Percentiles rank a stretch among this genome's conserved stretches.
Evolutionary conservation across 2,797 vertebrate genomes (phyloP).

Genomic region (Acipenser transmontanus): DNA sequence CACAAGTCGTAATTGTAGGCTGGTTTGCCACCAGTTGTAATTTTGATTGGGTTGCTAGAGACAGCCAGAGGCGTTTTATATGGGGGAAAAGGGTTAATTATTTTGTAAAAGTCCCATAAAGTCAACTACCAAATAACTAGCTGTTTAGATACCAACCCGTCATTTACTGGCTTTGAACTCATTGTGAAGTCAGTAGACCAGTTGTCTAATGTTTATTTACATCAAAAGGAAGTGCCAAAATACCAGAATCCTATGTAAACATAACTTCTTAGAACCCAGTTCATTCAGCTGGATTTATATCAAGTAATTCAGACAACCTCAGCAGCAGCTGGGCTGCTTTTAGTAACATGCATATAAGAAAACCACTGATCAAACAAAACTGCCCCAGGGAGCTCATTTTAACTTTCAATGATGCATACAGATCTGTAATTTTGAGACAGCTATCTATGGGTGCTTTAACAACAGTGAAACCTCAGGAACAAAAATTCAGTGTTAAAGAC

Average conservation of each 20-base stretch:
- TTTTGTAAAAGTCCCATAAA: neutral
- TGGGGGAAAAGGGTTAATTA: too few species aligned
- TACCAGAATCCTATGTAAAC: constrained; percentile 22
- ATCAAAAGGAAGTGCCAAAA: constrained; percentile 14
- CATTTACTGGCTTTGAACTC: constrained; percentile 3
- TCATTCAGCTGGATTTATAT: constrained; percentile 21
- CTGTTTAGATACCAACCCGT: neutral
- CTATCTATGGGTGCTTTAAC: neutral
- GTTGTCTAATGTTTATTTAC: neutral
- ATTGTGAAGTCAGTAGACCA: neutral
- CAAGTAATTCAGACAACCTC: constrained; percentile 21
- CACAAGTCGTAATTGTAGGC: neutral
- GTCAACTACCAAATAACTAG: neutral
- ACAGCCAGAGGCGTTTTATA: neutral
- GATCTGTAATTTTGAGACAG: constrained; percentile 1
- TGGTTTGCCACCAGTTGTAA: neutral
- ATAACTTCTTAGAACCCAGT: constrained; percentile 12
- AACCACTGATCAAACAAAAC: neutral
- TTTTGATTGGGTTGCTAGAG: neutral
- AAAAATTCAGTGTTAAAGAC: neutral
- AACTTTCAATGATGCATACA: constrained; percentile 13
- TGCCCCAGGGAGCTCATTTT: constrained; percentile 17
- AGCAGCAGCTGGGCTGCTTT: constrained; percentile 21
- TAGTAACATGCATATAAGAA: neutral
- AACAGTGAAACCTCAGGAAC: constrained; percentile 1